phyloP scores from a whole-genome alignment of 1,140 invertebrate genomes.

The Odontomachus brunneus region DNA sequence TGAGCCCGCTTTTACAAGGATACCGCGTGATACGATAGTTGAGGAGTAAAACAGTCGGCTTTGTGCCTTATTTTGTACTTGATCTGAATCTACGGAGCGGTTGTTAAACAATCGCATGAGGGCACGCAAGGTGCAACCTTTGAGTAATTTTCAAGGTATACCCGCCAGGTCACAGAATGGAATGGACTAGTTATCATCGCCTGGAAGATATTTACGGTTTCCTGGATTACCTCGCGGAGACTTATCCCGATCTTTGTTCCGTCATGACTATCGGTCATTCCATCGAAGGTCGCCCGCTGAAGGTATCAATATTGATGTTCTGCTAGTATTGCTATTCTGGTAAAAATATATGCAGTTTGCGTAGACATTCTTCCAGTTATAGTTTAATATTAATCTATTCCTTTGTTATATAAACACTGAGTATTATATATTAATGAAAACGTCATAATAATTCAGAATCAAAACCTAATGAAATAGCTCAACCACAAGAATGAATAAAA shows the following conservation, averaged over 20 bases:
- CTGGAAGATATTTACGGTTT: slow-evolving; percentile 90
- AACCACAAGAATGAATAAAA: too few relatives aligned
- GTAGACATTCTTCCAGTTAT: too few relatives aligned
- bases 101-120: slow-evolving; percentile 32
- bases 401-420: too few relatives aligned
- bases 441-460: too few relatives aligned
- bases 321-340: too few relatives aligned
- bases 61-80: neutral
- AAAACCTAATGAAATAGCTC: too few relatives aligned
- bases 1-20: neutral
- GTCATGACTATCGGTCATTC: slow-evolving; percentile 92
- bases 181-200: slow-evolving; percentile 92
- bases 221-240: slow-evolving; percentile 91
- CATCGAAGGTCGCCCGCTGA: slow-evolving; percentile 90
- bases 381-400: too few relatives aligned
- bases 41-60: neutral
- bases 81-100: slow-evolving; percentile 69
- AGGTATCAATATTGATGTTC: slow-evolving; percentile 81
- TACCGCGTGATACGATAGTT: neutral
- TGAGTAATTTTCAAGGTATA: slow-evolving; percentile 71
- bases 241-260: slow-evolving; percentile 90
- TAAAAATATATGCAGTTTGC: too few relatives aligned
- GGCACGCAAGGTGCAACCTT: slow-evolving; percentile 46
- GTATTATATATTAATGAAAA: too few relatives aligned
- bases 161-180: slow-evolving; percentile 89